phyloP scores from a whole-genome alignment of 2,888 invertebrate genomes.

The Hydriomena furcata region DNA sequence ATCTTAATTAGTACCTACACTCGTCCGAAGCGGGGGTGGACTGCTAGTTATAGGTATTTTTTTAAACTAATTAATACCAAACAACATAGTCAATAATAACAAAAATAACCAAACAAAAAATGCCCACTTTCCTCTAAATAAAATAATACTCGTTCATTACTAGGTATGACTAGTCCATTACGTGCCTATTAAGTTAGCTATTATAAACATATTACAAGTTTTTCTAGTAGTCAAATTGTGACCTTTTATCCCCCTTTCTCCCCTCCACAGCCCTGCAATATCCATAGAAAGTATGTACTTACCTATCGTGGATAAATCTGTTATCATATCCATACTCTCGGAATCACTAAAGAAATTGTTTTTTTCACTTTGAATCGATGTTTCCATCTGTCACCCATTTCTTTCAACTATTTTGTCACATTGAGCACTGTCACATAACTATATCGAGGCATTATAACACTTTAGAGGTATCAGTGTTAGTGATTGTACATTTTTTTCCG shows the following conservation, averaged over 20 bases:
- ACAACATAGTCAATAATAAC: too few relatives aligned
- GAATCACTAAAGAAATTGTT: conserved; percentile 52
- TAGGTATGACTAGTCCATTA: too few relatives aligned
- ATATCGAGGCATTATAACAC: conserved; percentile 43
- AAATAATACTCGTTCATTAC: too few relatives aligned
- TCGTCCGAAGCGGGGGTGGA: too few relatives aligned
- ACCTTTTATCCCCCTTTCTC: conserved; percentile 14
- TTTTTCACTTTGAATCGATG: conserved; percentile 76
- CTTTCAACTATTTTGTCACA: conserved; percentile 58
- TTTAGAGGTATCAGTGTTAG: conserved; percentile 46
- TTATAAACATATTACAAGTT: background rate
- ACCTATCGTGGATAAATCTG: conserved; percentile 71
- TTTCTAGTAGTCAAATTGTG: conserved; percentile 7
- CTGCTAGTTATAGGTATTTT: too few relatives aligned
- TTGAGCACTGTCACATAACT: conserved; percentile 26
- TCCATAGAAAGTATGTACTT: conserved; percentile 49
- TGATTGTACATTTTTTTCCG: conserved; percentile 61
- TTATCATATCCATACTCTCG: conserved; percentile 71
- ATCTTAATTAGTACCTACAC: too few relatives aligned
- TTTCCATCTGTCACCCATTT: conserved; percentile 78
- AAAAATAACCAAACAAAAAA: too few relatives aligned
- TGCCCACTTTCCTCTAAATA: too few relatives aligned
- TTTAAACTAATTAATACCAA: too few relatives aligned
- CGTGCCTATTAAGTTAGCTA: background rate
- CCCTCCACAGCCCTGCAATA: conserved; percentile 14